Conservation (phyloP, 2,797 vertebrate genomes). For the Cynodonichthys magdalenae region DNA sequence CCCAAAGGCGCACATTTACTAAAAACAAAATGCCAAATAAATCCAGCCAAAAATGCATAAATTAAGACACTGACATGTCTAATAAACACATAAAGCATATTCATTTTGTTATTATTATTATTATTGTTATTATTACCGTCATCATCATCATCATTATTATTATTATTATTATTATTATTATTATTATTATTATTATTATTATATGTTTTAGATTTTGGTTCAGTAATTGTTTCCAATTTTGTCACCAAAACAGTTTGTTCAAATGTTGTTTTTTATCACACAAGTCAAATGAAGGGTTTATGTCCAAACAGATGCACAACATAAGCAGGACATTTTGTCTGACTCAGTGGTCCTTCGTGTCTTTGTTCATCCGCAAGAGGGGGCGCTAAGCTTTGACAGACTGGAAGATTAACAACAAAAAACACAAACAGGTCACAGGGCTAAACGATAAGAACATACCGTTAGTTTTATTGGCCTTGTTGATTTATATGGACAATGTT, state of each 20-base stretch:
- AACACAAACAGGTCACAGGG: background rate
- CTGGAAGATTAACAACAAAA: background rate
- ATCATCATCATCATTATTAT: no score
- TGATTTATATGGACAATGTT: background rate
- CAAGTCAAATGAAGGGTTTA: no score
- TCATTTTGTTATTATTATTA: no score
- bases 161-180: no score
- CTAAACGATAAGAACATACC: background rate
- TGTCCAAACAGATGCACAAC: background rate
- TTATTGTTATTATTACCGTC: no score
- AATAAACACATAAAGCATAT: background rate
- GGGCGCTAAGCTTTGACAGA: slow-evolving; percentile 42
- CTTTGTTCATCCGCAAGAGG: slow-evolving; percentile 56
- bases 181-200: no score
- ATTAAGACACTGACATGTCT: background rate
- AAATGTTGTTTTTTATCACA: background rate
- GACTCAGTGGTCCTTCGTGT: background rate
- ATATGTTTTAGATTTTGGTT: no score
- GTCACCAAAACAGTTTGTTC: background rate
- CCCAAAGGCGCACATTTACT: background rate
- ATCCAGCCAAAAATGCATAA: background rate
- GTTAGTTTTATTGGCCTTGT: background rate
- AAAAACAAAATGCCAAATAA: background rate
- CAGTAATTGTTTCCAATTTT: background rate
- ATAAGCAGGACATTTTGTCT: background rate